Conservation (phyloP, 2,113 vertebrate genomes). For the Chrysochloris asiatica region DNA sequence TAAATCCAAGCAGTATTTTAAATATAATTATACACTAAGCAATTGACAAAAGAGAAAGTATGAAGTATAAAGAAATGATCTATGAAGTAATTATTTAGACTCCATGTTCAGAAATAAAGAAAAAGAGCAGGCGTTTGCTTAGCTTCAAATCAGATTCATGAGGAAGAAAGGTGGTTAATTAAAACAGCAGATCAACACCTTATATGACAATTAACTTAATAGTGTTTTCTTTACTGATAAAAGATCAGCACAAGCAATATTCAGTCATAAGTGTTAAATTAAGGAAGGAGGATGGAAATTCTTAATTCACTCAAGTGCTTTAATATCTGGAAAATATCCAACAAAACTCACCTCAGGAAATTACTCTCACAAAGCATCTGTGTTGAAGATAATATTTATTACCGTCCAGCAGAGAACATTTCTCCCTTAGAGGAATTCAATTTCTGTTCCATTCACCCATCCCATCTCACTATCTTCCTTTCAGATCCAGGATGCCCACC, state of each 20-base stretch:
- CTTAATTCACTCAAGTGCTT: slow-evolving; percentile 74
- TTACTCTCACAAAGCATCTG: no score
- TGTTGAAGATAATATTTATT: neutral
- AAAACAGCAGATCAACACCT: slow-evolving; percentile 67
- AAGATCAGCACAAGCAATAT: slow-evolving; percentile 33
- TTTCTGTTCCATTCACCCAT: neutral
- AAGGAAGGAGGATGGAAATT: slow-evolving; percentile 76
- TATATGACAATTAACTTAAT: slow-evolving; percentile 76
- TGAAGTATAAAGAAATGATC: slow-evolving; percentile 72
- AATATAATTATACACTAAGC: slow-evolving; percentile 79
- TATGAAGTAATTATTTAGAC: slow-evolving; percentile 77
- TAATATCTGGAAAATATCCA: slow-evolving; percentile 72
- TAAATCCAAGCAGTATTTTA: slow-evolving; percentile 81
- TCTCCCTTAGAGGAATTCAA: neutral
- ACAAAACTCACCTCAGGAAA: slow-evolving; percentile 70
- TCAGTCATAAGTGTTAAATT: slow-evolving; percentile 64
- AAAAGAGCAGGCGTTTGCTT: slow-evolving; percentile 72
- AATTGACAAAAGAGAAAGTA: slow-evolving; percentile 76
- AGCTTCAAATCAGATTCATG: slow-evolving; percentile 56
- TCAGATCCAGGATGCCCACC: neutral
- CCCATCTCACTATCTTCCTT: neutral
- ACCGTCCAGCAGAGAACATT: neutral
- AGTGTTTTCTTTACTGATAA: slow-evolving; percentile 67
- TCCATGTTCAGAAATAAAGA: slow-evolving; percentile 76
- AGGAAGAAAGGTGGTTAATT: slow-evolving; percentile 72